Conservation (phyloP, 2,113 vertebrate species). For the Erythrolamprus reginae region DNA sequence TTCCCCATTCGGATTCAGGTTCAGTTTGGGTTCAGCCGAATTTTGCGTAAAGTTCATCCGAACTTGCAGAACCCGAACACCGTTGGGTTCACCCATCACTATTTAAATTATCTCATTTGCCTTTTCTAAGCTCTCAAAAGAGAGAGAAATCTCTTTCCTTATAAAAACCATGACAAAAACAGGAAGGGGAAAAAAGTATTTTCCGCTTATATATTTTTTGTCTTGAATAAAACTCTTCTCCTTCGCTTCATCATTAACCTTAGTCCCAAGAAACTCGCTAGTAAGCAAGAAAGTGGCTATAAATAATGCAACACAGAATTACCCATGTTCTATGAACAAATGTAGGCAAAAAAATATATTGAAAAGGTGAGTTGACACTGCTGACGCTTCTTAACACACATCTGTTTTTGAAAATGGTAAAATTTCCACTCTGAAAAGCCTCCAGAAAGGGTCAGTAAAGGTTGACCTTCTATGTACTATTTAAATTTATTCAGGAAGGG, state of each 20-base stretch:
- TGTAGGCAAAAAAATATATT: not conserved
- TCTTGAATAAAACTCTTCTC: not conserved
- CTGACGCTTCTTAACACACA: not conserved
- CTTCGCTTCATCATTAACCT: not conserved
- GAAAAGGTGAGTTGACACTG: no score
- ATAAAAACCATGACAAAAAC: not conserved
- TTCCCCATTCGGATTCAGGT: no score
- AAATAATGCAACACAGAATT: not conserved
- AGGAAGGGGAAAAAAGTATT: not conserved
- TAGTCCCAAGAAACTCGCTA: rapidly evolving
- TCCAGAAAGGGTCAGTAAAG: not conserved
- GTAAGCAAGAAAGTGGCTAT: not conserved
- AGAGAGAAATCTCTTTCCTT: not conserved
- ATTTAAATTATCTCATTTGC: no score
- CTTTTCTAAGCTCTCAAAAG: no score
- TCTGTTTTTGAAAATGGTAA: not conserved
- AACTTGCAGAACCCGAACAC: no score
- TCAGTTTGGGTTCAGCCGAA: no score
- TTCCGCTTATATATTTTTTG: not conserved
- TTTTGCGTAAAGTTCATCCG: no score
- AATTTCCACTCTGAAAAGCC: not conserved
- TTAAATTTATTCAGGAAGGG: not conserved
- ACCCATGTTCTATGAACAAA: not conserved
- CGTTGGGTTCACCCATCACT: no score
- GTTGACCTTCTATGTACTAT: not conserved